These are phyloP conservation scores for Diabrotica virgifera DNA, from an alignment of 1,140 invertebrate genomes.

Conservation along the genomic window DNA sequence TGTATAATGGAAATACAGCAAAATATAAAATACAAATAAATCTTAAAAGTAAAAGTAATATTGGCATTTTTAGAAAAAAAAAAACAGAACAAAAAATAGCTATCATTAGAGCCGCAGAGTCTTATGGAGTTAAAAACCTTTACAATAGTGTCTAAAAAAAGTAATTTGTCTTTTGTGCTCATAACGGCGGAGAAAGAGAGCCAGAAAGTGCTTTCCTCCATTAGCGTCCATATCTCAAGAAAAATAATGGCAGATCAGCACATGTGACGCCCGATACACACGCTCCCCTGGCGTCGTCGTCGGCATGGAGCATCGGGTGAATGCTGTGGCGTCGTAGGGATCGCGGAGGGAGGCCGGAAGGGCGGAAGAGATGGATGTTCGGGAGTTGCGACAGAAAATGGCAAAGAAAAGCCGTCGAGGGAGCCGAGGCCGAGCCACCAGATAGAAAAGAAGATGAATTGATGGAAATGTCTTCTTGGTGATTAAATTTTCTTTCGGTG, in stretches of 20 bases:
- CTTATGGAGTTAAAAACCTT: too few relatives aligned
- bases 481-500: slow-evolving; percentile 46
- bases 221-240: slow-evolving; percentile 25
- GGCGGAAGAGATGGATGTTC: slow-evolving; percentile 33
- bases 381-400: slow-evolving; percentile 36
- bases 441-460: slow-evolving; percentile 43
- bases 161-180: too few relatives aligned
- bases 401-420: slow-evolving; percentile 43
- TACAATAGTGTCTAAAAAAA: too few relatives aligned
- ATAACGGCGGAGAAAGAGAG: background rate
- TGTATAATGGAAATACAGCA: too few relatives aligned
- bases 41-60: too few relatives aligned
- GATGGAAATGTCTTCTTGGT: slow-evolving; percentile 44
- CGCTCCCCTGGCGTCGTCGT: slow-evolving; percentile 25
- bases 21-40: too few relatives aligned
- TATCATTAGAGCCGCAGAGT: too few relatives aligned
- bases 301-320: background rate
- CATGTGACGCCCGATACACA: slow-evolving; percentile 40
- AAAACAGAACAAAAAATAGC: too few relatives aligned
- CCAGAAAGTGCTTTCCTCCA: slow-evolving; percentile 20
- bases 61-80: too few relatives aligned
- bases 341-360: slow-evolving; percentile 4
- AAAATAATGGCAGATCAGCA: slow-evolving; percentile 37
- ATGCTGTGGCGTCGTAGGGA: slow-evolving; percentile 14
- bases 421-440: slow-evolving; percentile 30